Evolutionary conservation across 2,888 invertebrate species (phyloP).

Genomic region (Diabrotica balteata): DNA sequence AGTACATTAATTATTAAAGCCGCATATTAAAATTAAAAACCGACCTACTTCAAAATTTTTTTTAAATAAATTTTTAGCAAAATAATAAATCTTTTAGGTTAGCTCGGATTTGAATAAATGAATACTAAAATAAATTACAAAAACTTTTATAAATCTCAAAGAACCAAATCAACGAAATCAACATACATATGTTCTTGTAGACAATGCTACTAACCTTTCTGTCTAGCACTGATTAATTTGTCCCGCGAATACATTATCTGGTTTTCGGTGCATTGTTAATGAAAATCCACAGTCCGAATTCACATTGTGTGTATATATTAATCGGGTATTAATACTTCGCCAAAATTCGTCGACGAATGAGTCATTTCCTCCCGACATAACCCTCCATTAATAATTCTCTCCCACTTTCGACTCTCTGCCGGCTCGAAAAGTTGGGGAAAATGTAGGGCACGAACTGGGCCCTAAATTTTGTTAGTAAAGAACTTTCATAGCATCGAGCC

Average conservation of each 20-base stretch:
- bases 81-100: no score
- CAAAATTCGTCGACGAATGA: conserved; percentile 4
- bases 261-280: conserved; percentile 7
- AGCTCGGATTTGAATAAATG: no score
- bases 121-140: no score
- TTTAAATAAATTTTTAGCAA: no score
- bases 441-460: conserved; percentile 12
- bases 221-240: conserved; percentile 12
- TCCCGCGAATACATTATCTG: background rate
- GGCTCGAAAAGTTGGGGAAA: background rate
- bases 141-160: no score
- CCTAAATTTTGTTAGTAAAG: conserved; percentile 15
- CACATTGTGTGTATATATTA: conserved; percentile 3
- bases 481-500: conserved; percentile 9
- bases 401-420: conserved; percentile 7
- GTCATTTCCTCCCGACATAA: conserved; percentile 13
- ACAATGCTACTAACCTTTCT: conserved; percentile 6
- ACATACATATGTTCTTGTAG: conserved; percentile 2
- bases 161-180: no score
- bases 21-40: no score
- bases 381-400: conserved; percentile 22
- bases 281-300: conserved; percentile 10
- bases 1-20: no score
- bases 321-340: conserved; percentile 10
- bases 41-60: no score